phyloP scores from a whole-genome alignment of 1,140 invertebrate genomes.

The Zaprionus lachaisei region DNA sequence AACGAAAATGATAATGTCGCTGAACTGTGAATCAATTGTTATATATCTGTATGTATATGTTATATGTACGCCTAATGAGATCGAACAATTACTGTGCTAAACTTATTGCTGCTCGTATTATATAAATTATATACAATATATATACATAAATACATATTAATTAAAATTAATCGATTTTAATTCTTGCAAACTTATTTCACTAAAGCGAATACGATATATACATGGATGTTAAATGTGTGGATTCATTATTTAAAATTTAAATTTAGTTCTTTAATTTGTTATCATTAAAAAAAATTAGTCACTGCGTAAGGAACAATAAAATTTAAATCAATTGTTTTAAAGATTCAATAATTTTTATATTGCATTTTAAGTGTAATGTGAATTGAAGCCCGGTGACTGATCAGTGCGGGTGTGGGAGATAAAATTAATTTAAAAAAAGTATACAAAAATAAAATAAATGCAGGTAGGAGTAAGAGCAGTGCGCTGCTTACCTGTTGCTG shows the following conservation, averaged over 20 bases:
- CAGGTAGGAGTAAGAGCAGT: no score
- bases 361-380: neutral
- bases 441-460: neutral
- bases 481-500: no score
- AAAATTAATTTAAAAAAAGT: no score
- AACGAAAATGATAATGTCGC: slow-evolving; percentile 67
- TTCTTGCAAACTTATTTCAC: slow-evolving; percentile 18
- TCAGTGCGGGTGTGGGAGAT: no score
- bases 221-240: slow-evolving; percentile 28
- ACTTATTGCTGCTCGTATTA: slow-evolving; percentile 39
- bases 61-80: slow-evolving; percentile 58
- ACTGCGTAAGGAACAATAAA: slow-evolving; percentile 37
- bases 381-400: no score
- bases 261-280: slow-evolving; percentile 44
- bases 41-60: slow-evolving; percentile 50
- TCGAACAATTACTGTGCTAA: slow-evolving; percentile 34
- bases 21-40: slow-evolving; percentile 81
- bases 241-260: slow-evolving; percentile 25
- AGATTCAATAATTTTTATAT: neutral
- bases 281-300: slow-evolving; percentile 30
- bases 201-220: slow-evolving; percentile 1
- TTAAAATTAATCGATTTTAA: slow-evolving; percentile 44
- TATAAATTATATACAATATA: slow-evolving; percentile 59
- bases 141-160: slow-evolving; percentile 6
- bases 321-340: slow-evolving; percentile 35